phyloP scores from a whole-genome alignment of 2,797 vertebrate genomes.

The Margarornis squamiger region DNA sequence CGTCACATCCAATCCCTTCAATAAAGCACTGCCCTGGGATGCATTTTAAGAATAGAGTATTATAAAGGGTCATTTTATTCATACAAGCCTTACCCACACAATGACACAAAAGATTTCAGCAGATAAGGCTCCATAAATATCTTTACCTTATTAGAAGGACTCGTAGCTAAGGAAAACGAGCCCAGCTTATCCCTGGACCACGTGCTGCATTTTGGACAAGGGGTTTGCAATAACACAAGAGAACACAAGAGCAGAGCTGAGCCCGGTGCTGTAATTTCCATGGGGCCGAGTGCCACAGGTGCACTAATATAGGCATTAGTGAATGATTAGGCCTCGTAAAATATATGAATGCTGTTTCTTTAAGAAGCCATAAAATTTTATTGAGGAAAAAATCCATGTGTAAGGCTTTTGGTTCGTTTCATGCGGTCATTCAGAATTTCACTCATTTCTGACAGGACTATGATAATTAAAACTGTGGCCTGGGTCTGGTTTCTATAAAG shows the following conservation, averaged over 20 bases:
- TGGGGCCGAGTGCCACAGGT: constrained; percentile 69
- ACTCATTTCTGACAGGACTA: constrained; percentile 76
- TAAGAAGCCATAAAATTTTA: constrained; percentile 73
- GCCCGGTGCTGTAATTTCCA: constrained; percentile 53
- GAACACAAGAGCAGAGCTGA: background rate
- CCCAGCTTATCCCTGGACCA: background rate
- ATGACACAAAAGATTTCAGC: background rate
- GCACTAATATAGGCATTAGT: constrained; percentile 64
- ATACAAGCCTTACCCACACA: background rate
- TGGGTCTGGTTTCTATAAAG: constrained; percentile 83
- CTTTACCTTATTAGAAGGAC: background rate
- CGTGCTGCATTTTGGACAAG: background rate
- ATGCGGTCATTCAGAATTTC: constrained; percentile 72
- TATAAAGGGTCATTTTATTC: background rate
- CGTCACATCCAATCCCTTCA: background rate
- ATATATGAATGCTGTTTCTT: constrained; percentile 75
- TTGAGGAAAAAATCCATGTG: constrained; percentile 64
- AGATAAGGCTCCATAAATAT: constrained; percentile 50
- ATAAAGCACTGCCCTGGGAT: accelerated
- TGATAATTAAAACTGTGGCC: constrained; percentile 84
- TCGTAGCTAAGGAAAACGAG: background rate
- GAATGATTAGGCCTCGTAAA: constrained; percentile 57
- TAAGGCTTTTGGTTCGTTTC: constrained; percentile 51
- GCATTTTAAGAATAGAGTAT: accelerated
- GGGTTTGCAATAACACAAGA: constrained; percentile 19